These are phyloP conservation scores for Adelges cooleyi DNA, from an alignment of 1,140 invertebrate species.

Conservation along the genomic window DNA sequence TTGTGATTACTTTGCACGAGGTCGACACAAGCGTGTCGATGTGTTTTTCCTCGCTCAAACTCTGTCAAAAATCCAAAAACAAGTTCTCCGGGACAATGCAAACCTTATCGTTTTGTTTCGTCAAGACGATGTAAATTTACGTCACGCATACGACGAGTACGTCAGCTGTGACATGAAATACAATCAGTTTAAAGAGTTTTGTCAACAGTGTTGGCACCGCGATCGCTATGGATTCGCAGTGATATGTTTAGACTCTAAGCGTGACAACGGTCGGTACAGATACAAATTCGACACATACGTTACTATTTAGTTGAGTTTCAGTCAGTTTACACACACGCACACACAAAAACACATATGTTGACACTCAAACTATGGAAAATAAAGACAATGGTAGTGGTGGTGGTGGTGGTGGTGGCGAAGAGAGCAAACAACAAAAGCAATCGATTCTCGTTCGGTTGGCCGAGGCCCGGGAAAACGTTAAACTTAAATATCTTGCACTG, in stretches of 20 bases:
- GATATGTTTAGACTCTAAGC: background rate
- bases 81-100: conserved; percentile 38
- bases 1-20: too few relatives aligned
- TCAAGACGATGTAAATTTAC: conserved; percentile 39
- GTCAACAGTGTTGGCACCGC: conserved; percentile 28
- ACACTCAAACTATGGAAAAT: too few relatives aligned
- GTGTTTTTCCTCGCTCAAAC: too few relatives aligned
- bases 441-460: background rate
- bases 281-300: background rate
- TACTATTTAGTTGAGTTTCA: background rate
- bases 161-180: conserved; percentile 35
- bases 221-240: background rate
- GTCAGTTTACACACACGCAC: too few relatives aligned
- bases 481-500: background rate
- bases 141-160: conserved; percentile 39
- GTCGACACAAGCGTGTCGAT: too few relatives aligned
- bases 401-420: too few relatives aligned
- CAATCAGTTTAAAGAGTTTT: conserved; percentile 32
- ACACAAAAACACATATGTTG: too few relatives aligned
- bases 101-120: conserved; percentile 39
- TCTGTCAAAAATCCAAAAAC: too few relatives aligned
- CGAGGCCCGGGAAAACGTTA: background rate
- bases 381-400: background rate
- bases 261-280: background rate
- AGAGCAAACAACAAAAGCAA: background rate